Percentiles rank a stretch among this genome's conserved stretches.
phyloP scores from a whole-genome alignment of 1,140 invertebrate species.

The Bombyx mandarina region DNA sequence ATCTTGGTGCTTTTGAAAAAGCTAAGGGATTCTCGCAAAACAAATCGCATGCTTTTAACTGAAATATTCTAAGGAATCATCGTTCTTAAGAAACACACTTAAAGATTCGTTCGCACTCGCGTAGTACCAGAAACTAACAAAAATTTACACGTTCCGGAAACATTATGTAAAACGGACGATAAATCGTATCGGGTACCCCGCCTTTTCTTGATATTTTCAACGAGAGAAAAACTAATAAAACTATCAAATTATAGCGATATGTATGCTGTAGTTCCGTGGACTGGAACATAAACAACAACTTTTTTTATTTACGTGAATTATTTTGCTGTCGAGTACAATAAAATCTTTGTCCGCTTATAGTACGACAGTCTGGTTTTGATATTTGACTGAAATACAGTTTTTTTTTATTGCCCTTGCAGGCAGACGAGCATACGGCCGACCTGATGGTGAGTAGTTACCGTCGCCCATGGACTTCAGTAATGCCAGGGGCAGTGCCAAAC shows the following conservation, averaged over 20 bases:
- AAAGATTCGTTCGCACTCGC: too few species aligned
- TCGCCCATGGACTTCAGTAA: too few species aligned
- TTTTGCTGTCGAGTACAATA: constrained; percentile 49
- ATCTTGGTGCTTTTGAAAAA: too few species aligned
- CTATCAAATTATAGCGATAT: constrained; percentile 54
- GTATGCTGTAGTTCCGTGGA: constrained; percentile 28
- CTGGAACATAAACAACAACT: constrained; percentile 33
- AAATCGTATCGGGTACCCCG: constrained; percentile 38
- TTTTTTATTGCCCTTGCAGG: too few species aligned
- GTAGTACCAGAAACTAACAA: constrained; percentile 8
- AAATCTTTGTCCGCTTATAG: constrained; percentile 35
- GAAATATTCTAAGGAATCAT: too few species aligned
- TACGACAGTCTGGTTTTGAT: constrained; percentile 25
- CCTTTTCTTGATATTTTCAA: constrained; percentile 49
- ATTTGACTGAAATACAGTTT: constrained; percentile 2
- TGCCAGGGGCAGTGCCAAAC: too few species aligned
- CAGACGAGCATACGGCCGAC: too few species aligned
- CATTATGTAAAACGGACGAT: constrained; percentile 52
- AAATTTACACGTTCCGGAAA: constrained; percentile 48
- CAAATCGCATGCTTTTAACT: too few species aligned
- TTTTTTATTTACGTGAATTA: constrained; percentile 53
- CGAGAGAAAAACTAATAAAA: constrained; percentile 46
- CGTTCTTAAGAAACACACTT: too few species aligned
- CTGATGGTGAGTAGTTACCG: too few species aligned
- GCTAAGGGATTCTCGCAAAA: too few species aligned